phyloP scores from a whole-genome alignment of 2,113 vertebrate genomes.

The Propithecus coquereli region DNA sequence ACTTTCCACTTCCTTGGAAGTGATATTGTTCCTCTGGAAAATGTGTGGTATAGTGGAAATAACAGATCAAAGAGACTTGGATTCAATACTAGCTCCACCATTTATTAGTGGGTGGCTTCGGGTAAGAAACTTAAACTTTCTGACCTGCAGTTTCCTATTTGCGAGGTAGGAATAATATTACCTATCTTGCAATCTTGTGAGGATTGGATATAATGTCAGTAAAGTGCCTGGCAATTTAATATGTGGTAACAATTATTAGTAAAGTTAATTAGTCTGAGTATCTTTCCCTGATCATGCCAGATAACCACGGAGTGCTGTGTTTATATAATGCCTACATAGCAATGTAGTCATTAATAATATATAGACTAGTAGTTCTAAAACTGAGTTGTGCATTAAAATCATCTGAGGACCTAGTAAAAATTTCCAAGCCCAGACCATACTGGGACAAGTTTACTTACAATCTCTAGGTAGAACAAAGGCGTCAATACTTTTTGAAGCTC shows the following conservation, averaged over 20 bases:
- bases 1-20: not conserved
- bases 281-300: not conserved
- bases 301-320: not conserved
- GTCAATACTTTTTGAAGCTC: not conserved
- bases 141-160: not conserved
- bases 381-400: not conserved
- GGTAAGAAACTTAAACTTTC: not conserved
- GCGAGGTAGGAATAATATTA: not conserved
- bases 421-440: not conserved
- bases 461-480: not conserved
- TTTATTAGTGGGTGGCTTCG: not conserved
- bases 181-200: not conserved
- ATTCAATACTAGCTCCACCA: not conserved
- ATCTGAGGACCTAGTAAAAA: not conserved
- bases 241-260: not conserved
- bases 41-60: not conserved
- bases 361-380: not conserved
- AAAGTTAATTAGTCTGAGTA: not conserved
- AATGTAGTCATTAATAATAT: not conserved
- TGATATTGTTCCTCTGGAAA: not conserved
- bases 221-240: not conserved
- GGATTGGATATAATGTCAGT: not conserved
- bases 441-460: not conserved
- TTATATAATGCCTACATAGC: not conserved
- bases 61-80: not conserved